These are phyloP conservation scores for Hylyphantes graminicola DNA, from an alignment of 1,140 invertebrate genomes.

Conservation along the genomic window DNA sequence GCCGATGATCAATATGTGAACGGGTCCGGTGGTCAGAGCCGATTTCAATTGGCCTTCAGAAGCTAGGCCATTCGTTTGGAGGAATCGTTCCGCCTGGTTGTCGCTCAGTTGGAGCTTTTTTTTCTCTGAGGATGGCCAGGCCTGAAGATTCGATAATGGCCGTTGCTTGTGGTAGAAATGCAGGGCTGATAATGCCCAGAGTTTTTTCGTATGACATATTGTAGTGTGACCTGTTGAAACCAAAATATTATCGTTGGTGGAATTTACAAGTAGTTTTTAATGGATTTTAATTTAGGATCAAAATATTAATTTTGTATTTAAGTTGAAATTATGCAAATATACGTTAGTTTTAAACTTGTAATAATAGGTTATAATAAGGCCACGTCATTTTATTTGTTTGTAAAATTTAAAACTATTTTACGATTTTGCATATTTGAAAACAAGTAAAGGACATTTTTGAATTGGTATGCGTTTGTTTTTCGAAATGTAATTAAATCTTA, in stretches of 20 bases:
- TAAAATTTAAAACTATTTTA: too few species aligned
- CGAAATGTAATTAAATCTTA: too few species aligned
- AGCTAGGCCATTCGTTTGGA: slow-evolving; percentile 10
- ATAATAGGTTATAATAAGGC: too few species aligned
- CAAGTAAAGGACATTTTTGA: too few species aligned
- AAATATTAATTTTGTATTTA: too few species aligned
- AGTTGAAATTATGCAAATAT: too few species aligned
- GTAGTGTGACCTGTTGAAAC: slow-evolving; percentile 29
- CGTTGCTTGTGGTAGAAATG: slow-evolving; percentile 16
- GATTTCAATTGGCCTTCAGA: slow-evolving; percentile 43
- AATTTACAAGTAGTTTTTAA: too few species aligned
- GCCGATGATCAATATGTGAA: slow-evolving; percentile 52
- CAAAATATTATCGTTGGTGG: background rate
- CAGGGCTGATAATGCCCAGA: slow-evolving; percentile 27
- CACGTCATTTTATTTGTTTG: too few species aligned
- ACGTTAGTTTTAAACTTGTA: too few species aligned
- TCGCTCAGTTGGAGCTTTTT: slow-evolving; percentile 20
- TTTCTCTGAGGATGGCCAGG: slow-evolving; percentile 24
- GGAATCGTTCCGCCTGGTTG: slow-evolving; percentile 41
- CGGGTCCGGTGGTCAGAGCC: slow-evolving; percentile 41
- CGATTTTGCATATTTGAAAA: too few species aligned
- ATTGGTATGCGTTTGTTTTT: too few species aligned
- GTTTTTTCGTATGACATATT: slow-evolving; percentile 41
- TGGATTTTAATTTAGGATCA: too few species aligned
- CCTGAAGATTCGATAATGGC: slow-evolving; percentile 27